Base-by-base conservation (phyloP, 2,888 invertebrate species). In the Acronicta leporina region DNA sequence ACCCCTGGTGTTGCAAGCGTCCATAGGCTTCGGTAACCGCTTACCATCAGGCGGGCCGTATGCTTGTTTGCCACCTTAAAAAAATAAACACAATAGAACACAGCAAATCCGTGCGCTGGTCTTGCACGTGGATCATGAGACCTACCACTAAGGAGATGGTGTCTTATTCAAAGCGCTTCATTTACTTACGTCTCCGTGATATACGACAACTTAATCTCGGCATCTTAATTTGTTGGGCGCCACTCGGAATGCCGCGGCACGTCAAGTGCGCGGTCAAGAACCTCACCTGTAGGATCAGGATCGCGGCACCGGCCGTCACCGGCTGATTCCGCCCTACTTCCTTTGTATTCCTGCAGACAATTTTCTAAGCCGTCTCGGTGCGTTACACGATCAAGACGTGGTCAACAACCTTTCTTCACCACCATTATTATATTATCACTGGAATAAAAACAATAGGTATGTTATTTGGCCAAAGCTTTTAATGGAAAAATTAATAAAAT, bases 201-300 rank as follows among this genome's bases (percentile, higher is more conserved):
- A 27, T 20, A 30, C 40, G 44, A 52, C 56, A 63, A 70, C 41
- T 88, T 90, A 88, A 92, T 89, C 88, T 85, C 63, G 63, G 65
- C 84, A 76, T 84, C 78, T 77, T 85, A 89, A 91, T 91, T 90
- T 88, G 88, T 89, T 83, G 76, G 85, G 84, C 86, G 89, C 84
- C 87, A 68, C 64, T 70, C 64, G 81, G 79, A 80, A 88, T 86
- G 76, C 81, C 77, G 67, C 75, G 83, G 80, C 72, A 84, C 83
- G 82, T 87, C 87, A 86, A 86, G 81, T 77, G 80, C 81, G 79
- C 86, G 92, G 91, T 89, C 91, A 89, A 87, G 66, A 77, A 91
- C 91, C 92, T 83, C 85, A 89, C 90, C 89, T 89, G 88, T 71
- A 54, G 13, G 33, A 43, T 5, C 40, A 54, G 13, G 33, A 43